Conservation (phyloP, 1,140 invertebrate species). For the Drosophila tristis region DNA sequence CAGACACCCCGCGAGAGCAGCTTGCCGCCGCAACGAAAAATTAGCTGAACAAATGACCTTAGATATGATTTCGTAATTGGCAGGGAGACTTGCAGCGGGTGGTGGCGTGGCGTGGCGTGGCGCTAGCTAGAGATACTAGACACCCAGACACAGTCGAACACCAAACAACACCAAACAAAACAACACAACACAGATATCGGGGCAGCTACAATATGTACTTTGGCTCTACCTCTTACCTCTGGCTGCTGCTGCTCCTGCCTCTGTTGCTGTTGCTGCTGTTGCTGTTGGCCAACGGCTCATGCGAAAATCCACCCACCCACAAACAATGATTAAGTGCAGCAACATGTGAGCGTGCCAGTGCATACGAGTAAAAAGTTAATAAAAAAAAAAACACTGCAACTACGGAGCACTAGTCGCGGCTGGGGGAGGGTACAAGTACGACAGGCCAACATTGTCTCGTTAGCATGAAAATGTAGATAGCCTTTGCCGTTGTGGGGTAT, state of each 20-base stretch:
- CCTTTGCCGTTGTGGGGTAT: constrained; percentile 35
- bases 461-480: constrained; percentile 53
- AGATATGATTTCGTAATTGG: constrained; percentile 82
- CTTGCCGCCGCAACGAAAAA: constrained; percentile 50
- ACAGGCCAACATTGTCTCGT: constrained; percentile 57
- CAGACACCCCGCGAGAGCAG: not conserved
- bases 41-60: constrained; percentile 79
- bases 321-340: constrained; percentile 78
- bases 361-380: constrained; percentile 50
- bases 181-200: constrained; percentile 31
- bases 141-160: constrained; percentile 9
- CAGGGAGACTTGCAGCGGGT: constrained; percentile 47
- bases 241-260: not conserved
- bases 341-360: constrained; percentile 78
- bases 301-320: constrained; percentile 77
- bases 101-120: constrained; percentile 11
- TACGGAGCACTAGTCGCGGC: constrained; percentile 13
- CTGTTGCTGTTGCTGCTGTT: not conserved
- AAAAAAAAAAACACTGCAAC: constrained; percentile 35
- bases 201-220: constrained; percentile 13
- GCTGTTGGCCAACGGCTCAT: constrained; percentile 71
- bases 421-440: constrained; percentile 10
- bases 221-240: not conserved
- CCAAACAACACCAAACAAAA: constrained; percentile 19
- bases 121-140: constrained; percentile 4